These are phyloP conservation scores for Turnix velox DNA, from an alignment of 2,113 vertebrate species.

Conservation along the genomic window DNA sequence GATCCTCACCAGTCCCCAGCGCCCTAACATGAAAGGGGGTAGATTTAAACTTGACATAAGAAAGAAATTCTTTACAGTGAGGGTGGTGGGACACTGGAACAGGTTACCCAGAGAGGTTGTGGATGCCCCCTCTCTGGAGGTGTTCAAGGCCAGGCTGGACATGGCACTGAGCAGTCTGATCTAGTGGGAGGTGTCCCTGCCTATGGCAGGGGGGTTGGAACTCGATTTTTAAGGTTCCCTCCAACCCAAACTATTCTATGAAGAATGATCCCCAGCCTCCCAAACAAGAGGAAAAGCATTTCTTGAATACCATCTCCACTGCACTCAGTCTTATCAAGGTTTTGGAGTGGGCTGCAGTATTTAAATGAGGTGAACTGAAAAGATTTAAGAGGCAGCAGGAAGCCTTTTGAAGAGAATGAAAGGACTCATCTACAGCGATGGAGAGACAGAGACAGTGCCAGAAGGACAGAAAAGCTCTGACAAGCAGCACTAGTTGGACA, in stretches of 20 bases:
- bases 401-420: neutral
- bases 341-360: neutral
- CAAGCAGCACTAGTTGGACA: rapidly evolving
- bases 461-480: neutral
- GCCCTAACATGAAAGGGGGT: rapidly evolving
- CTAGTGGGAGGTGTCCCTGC: too few relatives aligned
- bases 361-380: neutral
- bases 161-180: too few relatives aligned
- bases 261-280: neutral
- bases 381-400: neutral
- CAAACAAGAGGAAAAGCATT: rapidly evolving
- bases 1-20: neutral
- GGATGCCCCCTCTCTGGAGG: too few relatives aligned
- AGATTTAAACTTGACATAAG: too few relatives aligned
- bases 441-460: neutral
- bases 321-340: neutral
- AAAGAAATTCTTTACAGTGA: too few relatives aligned
- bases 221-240: too few relatives aligned
- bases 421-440: neutral
- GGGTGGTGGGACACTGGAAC: too few relatives aligned
- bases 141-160: too few relatives aligned
- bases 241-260: too few relatives aligned
- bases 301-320: neutral
- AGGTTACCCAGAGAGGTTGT: too few relatives aligned
- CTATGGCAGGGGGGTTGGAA: too few relatives aligned